phyloP scores from a whole-genome alignment of 2,888 invertebrate species.

The Chrysotoxum bicinctum region DNA sequence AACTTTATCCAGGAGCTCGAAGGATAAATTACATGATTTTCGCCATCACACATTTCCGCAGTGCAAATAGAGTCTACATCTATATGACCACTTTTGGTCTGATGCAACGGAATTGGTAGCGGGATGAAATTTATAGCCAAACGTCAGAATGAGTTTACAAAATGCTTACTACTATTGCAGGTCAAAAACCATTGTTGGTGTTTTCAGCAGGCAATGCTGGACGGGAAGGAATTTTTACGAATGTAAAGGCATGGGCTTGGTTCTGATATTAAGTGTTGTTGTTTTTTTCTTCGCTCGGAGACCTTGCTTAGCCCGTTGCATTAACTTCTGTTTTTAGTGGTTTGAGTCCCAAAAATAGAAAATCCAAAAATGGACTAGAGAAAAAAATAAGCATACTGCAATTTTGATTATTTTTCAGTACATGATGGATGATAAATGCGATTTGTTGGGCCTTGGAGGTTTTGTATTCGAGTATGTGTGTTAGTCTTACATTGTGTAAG shows the following conservation, averaged over 20 bases:
- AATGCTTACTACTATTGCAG: conserved; percentile 20
- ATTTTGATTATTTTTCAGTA: conserved; percentile 19
- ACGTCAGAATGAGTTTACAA: conserved; percentile 28
- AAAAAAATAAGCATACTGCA: background rate
- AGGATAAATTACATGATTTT: conserved; percentile 50
- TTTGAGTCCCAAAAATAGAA: background rate
- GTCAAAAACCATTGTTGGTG: background rate
- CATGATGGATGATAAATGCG: conserved; percentile 18
- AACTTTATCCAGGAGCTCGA: conserved; percentile 32
- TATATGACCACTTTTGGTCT: background rate
- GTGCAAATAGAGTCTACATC: background rate
- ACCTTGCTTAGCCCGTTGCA: background rate
- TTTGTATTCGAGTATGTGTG: background rate
- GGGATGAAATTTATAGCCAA: conserved; percentile 43
- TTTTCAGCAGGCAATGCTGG: background rate
- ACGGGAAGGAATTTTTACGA: background rate
- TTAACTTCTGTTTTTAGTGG: background rate
- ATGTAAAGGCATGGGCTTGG: conserved; percentile 1
- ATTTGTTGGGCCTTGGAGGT: background rate
- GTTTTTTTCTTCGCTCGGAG: background rate
- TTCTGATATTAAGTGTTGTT: background rate
- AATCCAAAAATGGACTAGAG: background rate
- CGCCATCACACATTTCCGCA: conserved; percentile 21
- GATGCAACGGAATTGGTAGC: conserved; percentile 5
- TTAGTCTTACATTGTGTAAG: background rate